Evolutionary conservation across 2,888 invertebrate genomes (phyloP).

Genomic region (Andrena praecox): DNA sequence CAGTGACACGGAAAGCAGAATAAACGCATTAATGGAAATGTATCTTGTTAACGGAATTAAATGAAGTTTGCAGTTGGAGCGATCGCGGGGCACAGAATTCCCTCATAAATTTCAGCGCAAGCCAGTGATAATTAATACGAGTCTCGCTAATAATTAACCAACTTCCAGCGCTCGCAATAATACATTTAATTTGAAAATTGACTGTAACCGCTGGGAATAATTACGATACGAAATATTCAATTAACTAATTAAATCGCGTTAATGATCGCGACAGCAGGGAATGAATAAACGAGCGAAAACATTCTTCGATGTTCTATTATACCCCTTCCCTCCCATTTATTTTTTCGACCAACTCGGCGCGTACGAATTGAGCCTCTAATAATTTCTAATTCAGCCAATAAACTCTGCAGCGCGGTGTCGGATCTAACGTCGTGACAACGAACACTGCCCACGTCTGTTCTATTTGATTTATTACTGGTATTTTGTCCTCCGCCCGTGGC

Average conservation of each 20-base stretch:
- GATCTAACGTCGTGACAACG: conserved; percentile 24
- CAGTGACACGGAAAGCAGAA: not conserved
- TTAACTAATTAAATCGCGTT: not conserved
- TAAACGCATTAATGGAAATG: not conserved
- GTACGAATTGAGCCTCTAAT: conserved; percentile 35
- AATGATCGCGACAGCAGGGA: not conserved
- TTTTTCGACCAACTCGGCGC: not conserved
- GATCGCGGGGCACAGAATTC: not conserved
- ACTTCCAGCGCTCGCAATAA: no score
- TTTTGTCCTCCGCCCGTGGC: not conserved
- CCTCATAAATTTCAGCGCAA: no score
- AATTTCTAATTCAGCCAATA: conserved; percentile 60
- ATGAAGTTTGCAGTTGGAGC: not conserved
- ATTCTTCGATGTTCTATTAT: not conserved
- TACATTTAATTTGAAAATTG: no score
- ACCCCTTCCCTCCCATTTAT: no score
- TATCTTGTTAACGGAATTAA: not conserved
- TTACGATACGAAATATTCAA: no score
- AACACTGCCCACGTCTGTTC: not conserved
- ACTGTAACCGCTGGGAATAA: no score
- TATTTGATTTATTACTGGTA: conserved; percentile 18
- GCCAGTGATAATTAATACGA: no score
- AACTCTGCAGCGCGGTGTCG: conserved; percentile 25
- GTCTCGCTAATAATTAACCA: no score
- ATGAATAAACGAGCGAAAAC: not conserved